Conservation (phyloP, 2,797 vertebrate species). For the Hemitrygon akajei region DNA sequence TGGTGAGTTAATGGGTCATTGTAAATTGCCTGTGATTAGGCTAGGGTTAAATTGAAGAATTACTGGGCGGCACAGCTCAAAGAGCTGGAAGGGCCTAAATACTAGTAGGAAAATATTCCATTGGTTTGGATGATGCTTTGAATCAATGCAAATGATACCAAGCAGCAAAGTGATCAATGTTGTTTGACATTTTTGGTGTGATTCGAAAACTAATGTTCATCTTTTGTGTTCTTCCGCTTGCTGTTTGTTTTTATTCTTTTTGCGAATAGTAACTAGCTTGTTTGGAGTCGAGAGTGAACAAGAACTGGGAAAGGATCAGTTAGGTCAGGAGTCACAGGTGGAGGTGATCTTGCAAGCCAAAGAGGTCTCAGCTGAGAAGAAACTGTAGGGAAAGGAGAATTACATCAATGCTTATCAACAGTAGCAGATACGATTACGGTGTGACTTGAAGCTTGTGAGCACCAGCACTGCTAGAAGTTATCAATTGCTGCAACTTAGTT, state of each 20-base stretch:
- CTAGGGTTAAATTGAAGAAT: no score
- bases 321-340: not conserved
- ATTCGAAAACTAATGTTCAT: not conserved
- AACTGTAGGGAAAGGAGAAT: not conserved
- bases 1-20: no score
- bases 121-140: not conserved
- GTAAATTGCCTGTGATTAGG: no score
- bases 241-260: not conserved
- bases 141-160: not conserved
- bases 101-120: not conserved
- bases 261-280: not conserved
- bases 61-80: no score
- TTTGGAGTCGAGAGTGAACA: not conserved
- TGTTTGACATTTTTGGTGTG: not conserved
- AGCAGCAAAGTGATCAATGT: not conserved
- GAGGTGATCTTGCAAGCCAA: not conserved
- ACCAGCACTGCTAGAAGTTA: not conserved
- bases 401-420: not conserved
- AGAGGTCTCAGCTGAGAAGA: not conserved
- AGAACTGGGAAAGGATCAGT: not conserved
- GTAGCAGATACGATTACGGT: not conserved
- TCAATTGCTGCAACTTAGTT: not conserved
- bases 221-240: not conserved
- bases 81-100: no score
- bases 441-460: not conserved